phyloP scores from a whole-genome alignment of 2,888 invertebrate genomes.

The Lithophane socia region DNA sequence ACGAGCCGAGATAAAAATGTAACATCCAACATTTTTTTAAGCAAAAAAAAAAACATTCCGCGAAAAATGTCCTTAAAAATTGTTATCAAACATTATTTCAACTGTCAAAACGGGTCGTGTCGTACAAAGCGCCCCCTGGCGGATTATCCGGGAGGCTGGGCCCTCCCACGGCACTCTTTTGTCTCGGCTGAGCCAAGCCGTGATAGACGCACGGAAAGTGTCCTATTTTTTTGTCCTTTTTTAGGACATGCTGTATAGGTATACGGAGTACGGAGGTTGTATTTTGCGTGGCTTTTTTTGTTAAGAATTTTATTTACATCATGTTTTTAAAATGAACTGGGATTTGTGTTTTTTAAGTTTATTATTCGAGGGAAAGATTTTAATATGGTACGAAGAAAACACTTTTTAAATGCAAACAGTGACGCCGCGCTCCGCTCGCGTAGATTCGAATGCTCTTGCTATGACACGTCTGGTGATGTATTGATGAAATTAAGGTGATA shows the following conservation, averaged over 20 bases:
- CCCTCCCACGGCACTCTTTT: constrained; percentile 68
- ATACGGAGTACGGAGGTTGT: constrained; percentile 24
- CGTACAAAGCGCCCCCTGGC: constrained; percentile 62
- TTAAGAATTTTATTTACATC: constrained; percentile 45
- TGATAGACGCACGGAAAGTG: constrained; percentile 65
- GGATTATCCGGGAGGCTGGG: constrained; percentile 70
- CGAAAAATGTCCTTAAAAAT: constrained; percentile 64
- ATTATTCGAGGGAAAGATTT: constrained; percentile 7
- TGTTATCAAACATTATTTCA: constrained; percentile 76
- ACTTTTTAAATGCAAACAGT: not conserved
- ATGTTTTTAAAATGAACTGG: constrained; percentile 38
- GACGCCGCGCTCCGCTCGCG: not conserved
- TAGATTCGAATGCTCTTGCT: not conserved
- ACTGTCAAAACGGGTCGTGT: constrained; percentile 70
- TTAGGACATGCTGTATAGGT: constrained; percentile 41
- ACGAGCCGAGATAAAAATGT: constrained; percentile 58
- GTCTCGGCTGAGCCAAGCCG: constrained; percentile 57
- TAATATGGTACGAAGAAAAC: constrained; percentile 5
- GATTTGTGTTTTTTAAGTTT: not conserved
- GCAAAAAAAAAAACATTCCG: constrained; percentile 53
- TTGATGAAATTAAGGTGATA: not conserved
- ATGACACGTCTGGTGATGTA: not conserved
- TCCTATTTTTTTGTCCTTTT: constrained; percentile 59
- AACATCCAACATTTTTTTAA: constrained; percentile 43
- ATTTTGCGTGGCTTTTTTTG: constrained; percentile 26